Evolutionary conservation across 2,113 vertebrate species (phyloP).

Genomic region (Dicentrarchus labrax): DNA sequence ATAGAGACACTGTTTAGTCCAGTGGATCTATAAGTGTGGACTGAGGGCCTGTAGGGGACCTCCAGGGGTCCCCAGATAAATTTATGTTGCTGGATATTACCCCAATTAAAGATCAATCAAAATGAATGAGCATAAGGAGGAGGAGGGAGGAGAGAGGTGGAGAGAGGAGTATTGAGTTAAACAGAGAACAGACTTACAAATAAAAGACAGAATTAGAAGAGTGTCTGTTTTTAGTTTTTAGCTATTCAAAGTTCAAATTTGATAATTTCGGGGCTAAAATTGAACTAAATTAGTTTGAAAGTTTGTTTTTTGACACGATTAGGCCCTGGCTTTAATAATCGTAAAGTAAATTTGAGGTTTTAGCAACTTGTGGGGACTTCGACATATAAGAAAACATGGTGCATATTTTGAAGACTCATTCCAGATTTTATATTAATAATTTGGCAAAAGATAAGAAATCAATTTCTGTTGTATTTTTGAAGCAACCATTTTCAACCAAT

Average conservation of each 20-base stretch:
- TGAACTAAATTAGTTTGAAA: background rate
- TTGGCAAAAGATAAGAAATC: too few species aligned
- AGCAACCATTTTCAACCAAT: too few species aligned
- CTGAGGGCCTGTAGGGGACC: background rate
- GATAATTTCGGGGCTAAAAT: too few species aligned
- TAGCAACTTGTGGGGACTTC: background rate
- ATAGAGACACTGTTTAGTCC: background rate
- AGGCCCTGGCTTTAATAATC: background rate
- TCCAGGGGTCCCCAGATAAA: background rate
- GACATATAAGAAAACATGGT: too few species aligned
- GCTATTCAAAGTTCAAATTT: too few species aligned
- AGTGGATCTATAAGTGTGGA: background rate
- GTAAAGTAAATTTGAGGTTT: background rate
- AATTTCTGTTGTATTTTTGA: too few species aligned
- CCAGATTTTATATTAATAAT: too few species aligned
- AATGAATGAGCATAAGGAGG: background rate
- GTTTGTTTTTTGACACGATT: background rate
- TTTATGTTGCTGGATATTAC: background rate
- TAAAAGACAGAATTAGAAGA: background rate
- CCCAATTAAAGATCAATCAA: too few species aligned
- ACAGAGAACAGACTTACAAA: background rate
- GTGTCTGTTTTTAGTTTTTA: too few species aligned
- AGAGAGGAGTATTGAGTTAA: background rate
- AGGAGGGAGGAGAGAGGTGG: background rate
- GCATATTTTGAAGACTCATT: too few species aligned